Evolutionary conservation across 1,140 invertebrate genomes (phyloP).

Genomic region (Campoletis sonorensis): DNA sequence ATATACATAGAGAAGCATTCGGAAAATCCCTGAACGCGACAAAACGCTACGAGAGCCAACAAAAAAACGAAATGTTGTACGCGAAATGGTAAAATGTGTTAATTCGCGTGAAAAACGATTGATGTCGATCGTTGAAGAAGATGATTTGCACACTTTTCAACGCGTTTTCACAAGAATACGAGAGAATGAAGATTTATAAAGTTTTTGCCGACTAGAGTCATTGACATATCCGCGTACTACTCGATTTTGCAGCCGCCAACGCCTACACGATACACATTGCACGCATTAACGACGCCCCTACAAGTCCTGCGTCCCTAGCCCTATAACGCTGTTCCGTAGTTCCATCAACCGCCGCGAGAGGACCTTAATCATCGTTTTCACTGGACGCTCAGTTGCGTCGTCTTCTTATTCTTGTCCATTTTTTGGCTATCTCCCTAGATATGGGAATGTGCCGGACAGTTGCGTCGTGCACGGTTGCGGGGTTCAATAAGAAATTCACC

Average conservation of each 20-base stretch:
- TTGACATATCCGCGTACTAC: constrained; percentile 58
- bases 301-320: constrained; percentile 53
- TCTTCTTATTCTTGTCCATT: no score
- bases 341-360: neutral
- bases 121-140: neutral
- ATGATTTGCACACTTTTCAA: neutral
- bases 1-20: neutral
- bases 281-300: constrained; percentile 68
- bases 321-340: neutral
- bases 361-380: no score
- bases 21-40: constrained; percentile 14
- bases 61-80: neutral
- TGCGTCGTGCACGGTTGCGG: no score
- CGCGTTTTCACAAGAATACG: neutral
- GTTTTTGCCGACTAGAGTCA: constrained; percentile 53
- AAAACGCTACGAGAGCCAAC: neutral
- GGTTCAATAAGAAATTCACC: no score
- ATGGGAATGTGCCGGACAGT: no score
- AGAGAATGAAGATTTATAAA: neutral
- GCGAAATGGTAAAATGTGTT: neutral
- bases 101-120: neutral
- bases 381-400: no score
- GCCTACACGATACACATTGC: constrained; percentile 72
- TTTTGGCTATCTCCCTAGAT: no score
- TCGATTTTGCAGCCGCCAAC: constrained; percentile 67